phyloP scores from a whole-genome alignment of 2,888 invertebrate genomes.

The Machimus rusticus region DNA sequence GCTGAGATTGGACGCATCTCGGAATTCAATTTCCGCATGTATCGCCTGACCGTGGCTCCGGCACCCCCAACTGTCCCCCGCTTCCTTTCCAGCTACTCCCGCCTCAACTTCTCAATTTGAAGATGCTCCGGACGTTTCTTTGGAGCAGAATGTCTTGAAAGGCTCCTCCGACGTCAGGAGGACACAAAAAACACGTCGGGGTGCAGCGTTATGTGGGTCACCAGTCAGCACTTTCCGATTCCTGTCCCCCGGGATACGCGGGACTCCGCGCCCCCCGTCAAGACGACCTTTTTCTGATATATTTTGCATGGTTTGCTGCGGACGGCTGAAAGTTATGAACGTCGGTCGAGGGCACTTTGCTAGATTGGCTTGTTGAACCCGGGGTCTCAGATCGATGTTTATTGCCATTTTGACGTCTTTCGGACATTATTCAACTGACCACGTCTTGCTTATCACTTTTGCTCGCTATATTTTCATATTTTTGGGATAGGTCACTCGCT shows the following conservation, averaged over 20 bases:
- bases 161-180: not conserved
- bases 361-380: not conserved
- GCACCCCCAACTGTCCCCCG: not conserved
- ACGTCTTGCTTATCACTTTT: not conserved
- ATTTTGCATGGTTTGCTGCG: not conserved
- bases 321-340: not conserved
- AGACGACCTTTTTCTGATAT: not conserved
- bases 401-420: not conserved
- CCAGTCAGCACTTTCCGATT: not conserved
- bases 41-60: not conserved
- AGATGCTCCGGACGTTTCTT: not conserved
- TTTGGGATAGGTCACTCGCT: not conserved
- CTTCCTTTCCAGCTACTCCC: not conserved
- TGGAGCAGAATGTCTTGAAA: not conserved
- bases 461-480: not conserved
- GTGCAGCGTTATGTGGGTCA: not conserved
- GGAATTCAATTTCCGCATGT: not conserved
- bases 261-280: not conserved
- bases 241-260: not conserved
- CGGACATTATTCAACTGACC: not conserved
- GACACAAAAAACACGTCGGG: not conserved
- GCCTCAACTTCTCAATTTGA: not conserved
- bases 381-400: not conserved
- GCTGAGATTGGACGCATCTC: not conserved
- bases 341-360: not conserved